These are phyloP conservation scores for Parapristionchus giblindavisi DNA, from an alignment of 2,888 invertebrate genomes.

Conservation along the genomic window DNA sequence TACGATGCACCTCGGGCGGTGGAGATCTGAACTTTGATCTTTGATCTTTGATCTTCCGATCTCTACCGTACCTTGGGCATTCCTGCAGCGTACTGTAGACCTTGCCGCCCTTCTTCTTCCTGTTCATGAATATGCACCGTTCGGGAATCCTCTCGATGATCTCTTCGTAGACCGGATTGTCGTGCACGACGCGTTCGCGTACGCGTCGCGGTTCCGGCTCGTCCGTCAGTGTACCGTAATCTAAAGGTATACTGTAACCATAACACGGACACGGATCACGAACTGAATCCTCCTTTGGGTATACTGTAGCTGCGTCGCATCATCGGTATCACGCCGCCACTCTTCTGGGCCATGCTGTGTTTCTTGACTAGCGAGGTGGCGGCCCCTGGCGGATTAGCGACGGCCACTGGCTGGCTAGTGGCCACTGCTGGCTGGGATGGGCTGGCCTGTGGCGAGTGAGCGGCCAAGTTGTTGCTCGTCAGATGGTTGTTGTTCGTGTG, in stretches of 20 bases:
- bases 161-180: slow-evolving; percentile 29
- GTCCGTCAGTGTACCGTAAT: slow-evolving; percentile 21
- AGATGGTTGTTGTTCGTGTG: not conserved
- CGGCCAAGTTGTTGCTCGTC: too few relatives aligned
- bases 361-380: too few relatives aligned
- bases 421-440: too few relatives aligned
- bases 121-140: not conserved
- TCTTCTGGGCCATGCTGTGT: too few relatives aligned
- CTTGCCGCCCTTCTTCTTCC: not conserved
- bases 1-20: slow-evolving; percentile 20
- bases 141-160: slow-evolving; percentile 23
- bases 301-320: slow-evolving; percentile 30
- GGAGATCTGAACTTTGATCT: not conserved
- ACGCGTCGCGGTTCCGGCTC: slow-evolving; percentile 15
- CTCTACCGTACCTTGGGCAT: not conserved
- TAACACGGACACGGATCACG: not conserved
- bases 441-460: too few relatives aligned
- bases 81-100: slow-evolving; percentile 5
- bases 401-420: too few relatives aligned
- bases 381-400: too few relatives aligned
- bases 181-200: slow-evolving; percentile 17
- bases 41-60: not conserved
- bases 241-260: not conserved
- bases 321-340: too few relatives aligned
- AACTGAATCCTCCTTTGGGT: slow-evolving; percentile 27